Evolutionary conservation across 2,888 invertebrate species (phyloP), one percentile per base, ranked within the genome.

Genomic region (Coenonympha arcania): DNA sequence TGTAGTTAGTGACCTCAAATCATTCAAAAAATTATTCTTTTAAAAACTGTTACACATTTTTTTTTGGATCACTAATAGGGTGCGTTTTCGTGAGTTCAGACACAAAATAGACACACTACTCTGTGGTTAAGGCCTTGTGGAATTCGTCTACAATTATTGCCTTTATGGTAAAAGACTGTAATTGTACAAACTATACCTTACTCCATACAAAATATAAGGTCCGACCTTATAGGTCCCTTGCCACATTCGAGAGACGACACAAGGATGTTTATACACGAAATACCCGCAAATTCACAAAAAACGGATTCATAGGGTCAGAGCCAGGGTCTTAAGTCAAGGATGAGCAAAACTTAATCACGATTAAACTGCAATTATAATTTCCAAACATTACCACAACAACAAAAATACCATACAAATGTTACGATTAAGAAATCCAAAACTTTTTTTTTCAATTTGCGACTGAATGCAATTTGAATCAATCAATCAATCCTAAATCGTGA

Each of bases 91-190:
- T 30, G 31, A 20, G 31, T 13, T 11, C 22, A n/a, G n/a, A n/a
- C n/a, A n/a, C n/a, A n/a, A n/a, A n/a, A n/a, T n/a, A n/a, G n/a
- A n/a, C n/a, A n/a, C n/a, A n/a, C n/a, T n/a, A n/a, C n/a, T n/a
- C n/a, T n/a, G n/a, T n/a, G n/a, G n/a, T n/a, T n/a, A n/a, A 31
- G 43, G 20, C 15, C 43, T 20, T 5, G 43, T 20, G 11, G 8
- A 9, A 22, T n/a, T 31, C 43, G 43, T 39, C 39, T 39, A 24
- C 39, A 39, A 39, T 24, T 24, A 39, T 39, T 24, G 39, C 39
- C 39, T 39, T 24, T 39, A 22, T 11, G 6, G 13, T 24, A 8
- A 39, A 39, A 24, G 39, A 39, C 39, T 22, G 37, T 22, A 22
- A 22, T 22, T 37, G 37, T 37, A 24, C 39, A 9, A 22, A 15